A percentile compares a stretch with the other conserved stretches of the same genome.
Conservation (phyloP, 2,888 invertebrate species). For the Mycogona germanica region DNA sequence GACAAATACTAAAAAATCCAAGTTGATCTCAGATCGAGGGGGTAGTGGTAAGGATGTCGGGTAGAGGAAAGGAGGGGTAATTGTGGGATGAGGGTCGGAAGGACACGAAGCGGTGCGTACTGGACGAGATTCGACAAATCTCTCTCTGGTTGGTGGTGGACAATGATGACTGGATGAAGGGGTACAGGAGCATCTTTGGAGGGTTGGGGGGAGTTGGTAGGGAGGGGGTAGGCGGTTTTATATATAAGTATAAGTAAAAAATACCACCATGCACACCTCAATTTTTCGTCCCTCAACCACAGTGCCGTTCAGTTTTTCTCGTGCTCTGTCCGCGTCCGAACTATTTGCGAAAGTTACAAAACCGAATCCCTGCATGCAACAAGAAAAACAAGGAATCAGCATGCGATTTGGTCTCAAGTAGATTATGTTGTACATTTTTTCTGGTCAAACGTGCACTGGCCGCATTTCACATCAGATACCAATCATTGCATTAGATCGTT, state of each 20-base stretch:
- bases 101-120: no score
- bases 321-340: conserved; percentile 99
- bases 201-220: no score
- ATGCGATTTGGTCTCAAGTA: conserved; percentile 55
- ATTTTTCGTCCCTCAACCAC: conserved; percentile 99
- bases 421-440: conserved; percentile 6
- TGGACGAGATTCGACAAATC: no score
- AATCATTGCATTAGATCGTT: conserved; percentile 11
- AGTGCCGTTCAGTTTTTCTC: conserved; percentile 99
- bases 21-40: no score
- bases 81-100: no score
- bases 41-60: no score
- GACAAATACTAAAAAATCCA: no score
- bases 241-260: conserved; percentile 20
- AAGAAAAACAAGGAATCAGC: conserved; percentile 73
- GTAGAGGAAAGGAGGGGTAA: no score
- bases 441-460: conserved; percentile 12
- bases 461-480: conserved; percentile 15
- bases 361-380: conserved; percentile 98
- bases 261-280: conserved; percentile 61
- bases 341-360: conserved; percentile 99
- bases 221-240: no score
- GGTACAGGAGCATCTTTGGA: no score
- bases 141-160: no score
- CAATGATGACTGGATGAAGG: no score